Base-by-base conservation (phyloP, 1,140 invertebrate species). In the Hyposmocoma kahamanoa region DNA sequence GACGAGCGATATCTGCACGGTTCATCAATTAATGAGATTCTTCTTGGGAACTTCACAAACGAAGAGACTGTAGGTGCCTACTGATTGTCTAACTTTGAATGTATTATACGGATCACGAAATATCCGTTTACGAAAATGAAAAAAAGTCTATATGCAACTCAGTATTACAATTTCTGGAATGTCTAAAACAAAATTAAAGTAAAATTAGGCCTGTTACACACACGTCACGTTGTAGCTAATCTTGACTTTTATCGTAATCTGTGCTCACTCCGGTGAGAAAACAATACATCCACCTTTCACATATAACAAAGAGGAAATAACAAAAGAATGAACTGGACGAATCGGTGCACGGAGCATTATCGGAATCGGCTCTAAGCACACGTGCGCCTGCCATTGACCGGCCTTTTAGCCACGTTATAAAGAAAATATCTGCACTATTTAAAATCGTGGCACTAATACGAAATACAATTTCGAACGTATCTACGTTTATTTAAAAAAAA, bases 171-270 rank as follows among this genome's bases (percentile, higher is more conserved):
- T n/a, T n/a, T n/a, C n/a, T n/a, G n/a, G n/a, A n/a, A n/a, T n/a
- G n/a, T n/a, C n/a, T n/a, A n/a, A n/a, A n/a, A n/a, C n/a, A n/a
- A n/a, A n/a, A n/a, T n/a, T n/a, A n/a, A n/a, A n/a, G n/a, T n/a
- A n/a, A n/a, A 67, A 67, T 69, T 67, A 72, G 59, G 65, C 53
- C 56, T 42, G 50, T 64, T 63, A 67, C 59, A 75, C 68, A 70
- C 62, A 58, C 58, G 61, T 80, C 76, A 81, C 74, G 72, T 80
- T 73, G 66, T 72, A 70, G 63, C 69, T 80, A 78, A 80, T 80
- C 67, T 75, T 64, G 62, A 73, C 72, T 80, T 72, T 80, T 81
- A 81, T 67, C 67, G 67, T 74, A 80, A 81, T 78, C 73, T 79
- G 63, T 59, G 54, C 51, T 62, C 54, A 68, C 78, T 76, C 63